Percentiles rank a stretch among this genome's conserved stretches.
These are phyloP conservation scores for Hyles vespertilio DNA, from an alignment of 1,140 invertebrate species.

Conservation along the genomic window DNA sequence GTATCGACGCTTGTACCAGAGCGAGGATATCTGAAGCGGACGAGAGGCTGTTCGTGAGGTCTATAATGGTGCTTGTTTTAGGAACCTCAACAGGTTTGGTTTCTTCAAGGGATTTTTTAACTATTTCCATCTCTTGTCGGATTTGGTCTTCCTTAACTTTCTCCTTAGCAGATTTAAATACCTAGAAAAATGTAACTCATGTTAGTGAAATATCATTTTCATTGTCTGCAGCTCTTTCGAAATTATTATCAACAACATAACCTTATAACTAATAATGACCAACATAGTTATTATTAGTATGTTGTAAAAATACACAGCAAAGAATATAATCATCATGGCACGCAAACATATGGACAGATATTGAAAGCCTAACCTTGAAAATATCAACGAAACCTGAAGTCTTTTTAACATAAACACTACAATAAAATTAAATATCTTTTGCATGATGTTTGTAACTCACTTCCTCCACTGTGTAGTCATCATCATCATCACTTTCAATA, in stretches of 20 bases:
- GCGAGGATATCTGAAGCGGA: constrained; percentile 59
- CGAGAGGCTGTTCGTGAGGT: constrained; percentile 33
- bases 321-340: too few relatives aligned
- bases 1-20: constrained; percentile 51
- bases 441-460: constrained; percentile 22
- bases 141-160: constrained; percentile 67
- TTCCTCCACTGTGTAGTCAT: constrained; percentile 65
- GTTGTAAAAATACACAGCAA: too few relatives aligned
- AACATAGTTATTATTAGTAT: too few relatives aligned
- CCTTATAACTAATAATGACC: too few relatives aligned
- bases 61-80: background rate
- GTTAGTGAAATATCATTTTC: constrained; percentile 4
- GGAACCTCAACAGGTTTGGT: constrained; percentile 11
- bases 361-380: too few relatives aligned
- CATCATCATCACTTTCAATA: constrained; percentile 60
- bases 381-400: too few relatives aligned
- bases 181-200: constrained; percentile 27
- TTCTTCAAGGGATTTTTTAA: constrained; percentile 61
- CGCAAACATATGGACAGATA: too few relatives aligned
- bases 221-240: background rate
- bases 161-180: constrained; percentile 58
- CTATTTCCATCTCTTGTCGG: constrained; percentile 67
- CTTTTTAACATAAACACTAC: too few relatives aligned
- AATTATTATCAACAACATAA: too few relatives aligned
- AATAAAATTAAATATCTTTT: background rate